Conservation (phyloP, 2,797 vertebrate species). For the Myripristis murdjan region DNA sequence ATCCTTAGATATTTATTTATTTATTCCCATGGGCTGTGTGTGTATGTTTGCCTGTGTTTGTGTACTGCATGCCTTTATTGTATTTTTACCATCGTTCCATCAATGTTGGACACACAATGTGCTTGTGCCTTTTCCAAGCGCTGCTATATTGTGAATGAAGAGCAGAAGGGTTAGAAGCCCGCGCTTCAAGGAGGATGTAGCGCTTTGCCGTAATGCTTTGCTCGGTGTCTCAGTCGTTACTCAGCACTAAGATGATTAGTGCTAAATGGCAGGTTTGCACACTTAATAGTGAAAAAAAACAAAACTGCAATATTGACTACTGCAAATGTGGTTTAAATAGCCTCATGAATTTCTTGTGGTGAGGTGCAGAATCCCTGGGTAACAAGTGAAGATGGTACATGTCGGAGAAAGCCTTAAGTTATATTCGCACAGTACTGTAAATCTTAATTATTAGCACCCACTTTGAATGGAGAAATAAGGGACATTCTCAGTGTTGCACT, state of each 20-base stretch:
- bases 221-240: neutral
- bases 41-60: neutral
- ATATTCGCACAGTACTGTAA: constrained; percentile 29
- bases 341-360: neutral
- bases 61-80: constrained; percentile 10
- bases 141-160: constrained; percentile 48
- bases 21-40: constrained; percentile 57
- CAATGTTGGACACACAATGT: neutral
- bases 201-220: neutral
- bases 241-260: neutral
- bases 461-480: constrained; percentile 7
- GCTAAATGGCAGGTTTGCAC: too few relatives aligned
- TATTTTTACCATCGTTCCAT: constrained; percentile 1
- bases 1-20: constrained; percentile 80
- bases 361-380: constrained; percentile 2
- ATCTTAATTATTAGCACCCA: neutral
- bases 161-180: neutral
- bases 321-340: neutral
- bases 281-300: too few relatives aligned
- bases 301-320: neutral
- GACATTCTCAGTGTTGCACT: constrained; percentile 35
- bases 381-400: neutral
- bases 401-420: constrained; percentile 34
- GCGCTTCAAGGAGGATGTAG: neutral
- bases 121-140: constrained; percentile 53